Evolutionary conservation across 37 sponge, comb jelly and placozoan species (phyloP).

Genomic region (Axinella damicornis): DNA sequence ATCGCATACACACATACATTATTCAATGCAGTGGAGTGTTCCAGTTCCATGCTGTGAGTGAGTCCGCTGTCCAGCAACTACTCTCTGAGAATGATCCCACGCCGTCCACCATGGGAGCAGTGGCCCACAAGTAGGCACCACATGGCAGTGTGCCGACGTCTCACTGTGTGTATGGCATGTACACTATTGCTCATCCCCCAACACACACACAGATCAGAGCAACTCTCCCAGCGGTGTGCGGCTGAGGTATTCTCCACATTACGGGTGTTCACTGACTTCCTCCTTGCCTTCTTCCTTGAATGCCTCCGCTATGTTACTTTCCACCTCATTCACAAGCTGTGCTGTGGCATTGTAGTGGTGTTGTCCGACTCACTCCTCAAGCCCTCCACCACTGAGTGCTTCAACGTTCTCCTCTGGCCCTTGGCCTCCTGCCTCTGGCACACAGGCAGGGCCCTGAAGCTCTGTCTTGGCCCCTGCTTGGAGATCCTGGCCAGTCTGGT

Average conservation of each 20-base stretch:
- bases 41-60: constrained; percentile 1
- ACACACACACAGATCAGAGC: constrained; percentile 24
- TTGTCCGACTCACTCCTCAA: constrained; percentile 17
- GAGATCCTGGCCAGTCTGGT: constrained; percentile 7
- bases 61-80: not conserved
- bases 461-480: constrained; percentile 16
- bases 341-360: constrained; percentile 38
- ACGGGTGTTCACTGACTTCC: constrained; percentile 19
- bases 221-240: not conserved
- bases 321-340: constrained; percentile 33
- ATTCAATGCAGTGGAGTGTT: too few relatives aligned
- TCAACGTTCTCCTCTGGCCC: constrained; percentile 49
- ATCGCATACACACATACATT: too few relatives aligned
- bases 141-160: too few relatives aligned
- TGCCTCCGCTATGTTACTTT: constrained; percentile 14
- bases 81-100: not conserved
- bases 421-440: not conserved
- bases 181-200: not conserved
- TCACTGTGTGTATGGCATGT: too few relatives aligned
- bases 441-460: not conserved
- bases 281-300: constrained; percentile 38
- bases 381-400: constrained; percentile 26
- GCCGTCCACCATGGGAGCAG: constrained; percentile 13
- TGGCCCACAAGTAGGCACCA: constrained; percentile 5
- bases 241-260: constrained; percentile 49